Base-by-base conservation (phyloP, 2,113 vertebrate species). In the Lynx canadensis region DNA sequence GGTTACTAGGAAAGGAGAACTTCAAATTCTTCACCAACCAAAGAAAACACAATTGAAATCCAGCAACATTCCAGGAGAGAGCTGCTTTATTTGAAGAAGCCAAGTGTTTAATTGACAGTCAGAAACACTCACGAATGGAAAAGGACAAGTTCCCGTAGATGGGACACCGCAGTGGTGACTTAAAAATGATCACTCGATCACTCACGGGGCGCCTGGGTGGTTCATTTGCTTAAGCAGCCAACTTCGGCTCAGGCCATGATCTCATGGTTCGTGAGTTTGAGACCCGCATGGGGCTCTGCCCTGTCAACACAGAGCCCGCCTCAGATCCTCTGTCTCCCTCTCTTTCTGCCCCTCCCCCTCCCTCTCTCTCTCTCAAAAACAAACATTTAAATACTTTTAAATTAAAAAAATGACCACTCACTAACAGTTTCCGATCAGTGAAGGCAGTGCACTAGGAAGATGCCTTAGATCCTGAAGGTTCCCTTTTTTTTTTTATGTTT, bases 361-460 rank as follows among this genome's bases (percentile, higher is more conserved):
- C 19, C 7, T 45, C 45, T 45, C 41, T 45, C 41, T 45, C 45
- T 45, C 45, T 23, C 57, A 60, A 60, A 60, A 60, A 60, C 57
- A 60, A 60, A 60, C 57, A 60, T 60, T 60, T 60, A 60, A 60
- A 60, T 60, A 55, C 18, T 60, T 60, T 60, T 55, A 55, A 55
- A 55, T 55, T 19, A 19, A 55, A 55, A 60, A 60, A 23, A 60
- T 8, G 57, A 60, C 57, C 21, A 65, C 27, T 73, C 13, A 1
- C 23, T 29, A 68, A 29, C 9, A 27, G 27, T 33, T 89, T 48
- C 11, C 38, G 5, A 1, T 50, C 82, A 8, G 0, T 18, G 41
- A 76, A 50, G 41, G 29, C 0, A 16, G 7, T 0, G 5, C 4
- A 0, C 21, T 21, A 10, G 0, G 9, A 9, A 5, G 12, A 10